Evolutionary conservation across 2,888 invertebrate genomes (phyloP).

Genomic region (Teinopalpus imperialis): DNA sequence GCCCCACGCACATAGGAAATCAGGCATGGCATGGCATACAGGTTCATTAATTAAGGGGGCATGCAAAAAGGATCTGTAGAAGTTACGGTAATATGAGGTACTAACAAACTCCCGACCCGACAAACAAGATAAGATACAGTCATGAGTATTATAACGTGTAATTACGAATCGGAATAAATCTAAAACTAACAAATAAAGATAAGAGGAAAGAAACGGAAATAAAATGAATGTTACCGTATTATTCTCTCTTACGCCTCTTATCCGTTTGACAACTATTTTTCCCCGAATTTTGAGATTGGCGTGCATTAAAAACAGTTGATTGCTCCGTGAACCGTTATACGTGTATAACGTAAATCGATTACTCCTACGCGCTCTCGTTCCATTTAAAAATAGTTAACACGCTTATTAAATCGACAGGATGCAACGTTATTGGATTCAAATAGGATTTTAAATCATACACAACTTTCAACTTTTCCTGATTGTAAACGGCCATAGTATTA

Average conservation of each 20-base stretch:
- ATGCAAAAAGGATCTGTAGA: no score
- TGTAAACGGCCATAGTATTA: no score
- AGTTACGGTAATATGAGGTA: no score
- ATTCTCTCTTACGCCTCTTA: background rate
- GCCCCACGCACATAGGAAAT: no score
- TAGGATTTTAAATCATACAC: slow-evolving; percentile 10
- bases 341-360: slow-evolving; percentile 13
- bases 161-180: no score
- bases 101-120: no score
- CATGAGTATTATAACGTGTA: no score
- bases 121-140: no score
- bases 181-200: background rate
- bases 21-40: no score
- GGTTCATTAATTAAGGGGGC: no score
- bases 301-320: slow-evolving; percentile 3
- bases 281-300: slow-evolving; percentile 4
- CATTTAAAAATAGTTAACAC: slow-evolving; percentile 18
- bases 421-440: slow-evolving; percentile 15
- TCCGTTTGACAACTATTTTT: background rate
- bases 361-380: slow-evolving; percentile 14
- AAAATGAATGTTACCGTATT: slow-evolving; percentile 1
- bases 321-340: slow-evolving; percentile 1
- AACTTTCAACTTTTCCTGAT: background rate
- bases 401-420: slow-evolving; percentile 17
- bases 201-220: background rate